phyloP scores from a whole-genome alignment of 2,113 vertebrate species.

The Octodon degus region DNA sequence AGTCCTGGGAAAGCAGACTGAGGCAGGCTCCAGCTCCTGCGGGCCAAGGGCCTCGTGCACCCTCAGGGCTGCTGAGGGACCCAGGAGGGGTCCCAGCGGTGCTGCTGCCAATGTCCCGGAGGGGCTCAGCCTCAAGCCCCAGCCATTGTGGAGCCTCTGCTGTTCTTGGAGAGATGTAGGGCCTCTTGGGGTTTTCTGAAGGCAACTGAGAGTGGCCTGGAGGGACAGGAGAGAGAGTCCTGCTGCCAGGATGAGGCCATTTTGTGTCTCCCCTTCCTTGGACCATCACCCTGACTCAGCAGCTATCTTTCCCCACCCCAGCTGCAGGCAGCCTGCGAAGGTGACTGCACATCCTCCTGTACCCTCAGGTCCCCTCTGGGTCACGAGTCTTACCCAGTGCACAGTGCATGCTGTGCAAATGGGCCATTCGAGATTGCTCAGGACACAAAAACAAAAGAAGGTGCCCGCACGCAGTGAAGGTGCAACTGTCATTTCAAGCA shows the following conservation, averaged over 20 bases:
- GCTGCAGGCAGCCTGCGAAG: background rate
- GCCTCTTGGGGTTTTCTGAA: background rate
- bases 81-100: accelerated
- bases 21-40: background rate
- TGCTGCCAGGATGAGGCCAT: background rate
- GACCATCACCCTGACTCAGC: too few species aligned
- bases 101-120: background rate
- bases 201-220: background rate
- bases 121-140: background rate
- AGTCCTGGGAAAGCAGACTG: background rate
- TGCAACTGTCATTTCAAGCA: background rate
- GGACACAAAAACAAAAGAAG: background rate
- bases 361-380: background rate
- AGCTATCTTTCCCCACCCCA: background rate
- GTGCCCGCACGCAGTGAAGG: background rate
- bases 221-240: background rate
- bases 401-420: too few species aligned
- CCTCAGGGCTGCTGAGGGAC: background rate
- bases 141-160: background rate
- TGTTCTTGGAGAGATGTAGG: background rate
- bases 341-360: background rate
- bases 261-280: background rate
- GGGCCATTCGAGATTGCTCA: background rate
- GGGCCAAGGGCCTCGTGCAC: background rate
- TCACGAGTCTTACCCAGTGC: background rate